Evolutionary conservation across 2,797 vertebrate genomes (phyloP).

Genomic region (Rhinophrynus dorsalis): DNA sequence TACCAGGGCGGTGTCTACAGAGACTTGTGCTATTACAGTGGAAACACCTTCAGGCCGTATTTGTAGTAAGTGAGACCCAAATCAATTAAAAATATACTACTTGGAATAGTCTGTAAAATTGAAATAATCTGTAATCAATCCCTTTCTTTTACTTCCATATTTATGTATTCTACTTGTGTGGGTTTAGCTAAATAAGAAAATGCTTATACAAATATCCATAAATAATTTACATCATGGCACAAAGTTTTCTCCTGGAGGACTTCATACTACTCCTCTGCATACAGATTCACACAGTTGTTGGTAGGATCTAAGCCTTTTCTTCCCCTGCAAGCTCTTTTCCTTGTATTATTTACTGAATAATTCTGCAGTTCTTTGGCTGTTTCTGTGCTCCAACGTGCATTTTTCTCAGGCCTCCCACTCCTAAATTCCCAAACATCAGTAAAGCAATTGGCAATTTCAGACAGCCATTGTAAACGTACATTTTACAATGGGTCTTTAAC

Average conservation of each 20-base stretch:
- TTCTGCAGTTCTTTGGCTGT: neutral
- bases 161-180: neutral
- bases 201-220: conserved; percentile 5
- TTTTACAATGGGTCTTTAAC: neutral
- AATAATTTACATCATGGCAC: conserved; percentile 7
- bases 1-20: too few relatives aligned
- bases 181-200: neutral
- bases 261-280: neutral
- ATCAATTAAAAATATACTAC: too few relatives aligned
- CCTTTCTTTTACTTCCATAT: neutral
- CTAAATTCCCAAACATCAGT: neutral
- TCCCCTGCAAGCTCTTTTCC: neutral
- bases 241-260: neutral
- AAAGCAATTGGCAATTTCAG: neutral
- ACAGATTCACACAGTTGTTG: neutral
- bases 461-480: neutral
- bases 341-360: conserved; percentile 18
- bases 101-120: too few relatives aligned
- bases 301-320: neutral
- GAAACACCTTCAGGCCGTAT: neutral
- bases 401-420: neutral
- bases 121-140: too few relatives aligned
- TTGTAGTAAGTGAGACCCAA: neutral
- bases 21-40: neutral
- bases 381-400: neutral